Base-by-base conservation (phyloP, 2,113 vertebrate genomes). In the Vireo altiloquus region DNA sequence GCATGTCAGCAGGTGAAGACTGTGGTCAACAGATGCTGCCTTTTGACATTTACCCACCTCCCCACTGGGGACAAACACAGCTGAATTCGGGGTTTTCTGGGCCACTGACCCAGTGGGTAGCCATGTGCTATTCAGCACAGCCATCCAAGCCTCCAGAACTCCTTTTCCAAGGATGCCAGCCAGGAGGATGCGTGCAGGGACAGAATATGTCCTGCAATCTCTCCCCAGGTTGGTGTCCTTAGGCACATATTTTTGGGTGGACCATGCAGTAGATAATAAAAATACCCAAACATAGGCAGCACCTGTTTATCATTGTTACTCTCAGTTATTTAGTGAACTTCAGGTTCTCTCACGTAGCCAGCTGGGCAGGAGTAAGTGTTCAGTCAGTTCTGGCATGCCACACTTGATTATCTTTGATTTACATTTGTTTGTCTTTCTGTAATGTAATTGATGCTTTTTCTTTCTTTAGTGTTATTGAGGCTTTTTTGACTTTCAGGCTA, bases 1-100 rank as follows among this genome's bases (percentile, higher is more conserved):
- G 1, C 8, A 8, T 0, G 0, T 40, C 21, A 19, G 15, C 19
- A 76, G 10, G 25, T 56, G 27, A 87, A 47, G 53, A 12, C 63
- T 59, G 9, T 42, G 64, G 42, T 68, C 13, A 37, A 18, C 23
- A 77, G 35, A 6, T 7, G 6, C 11, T 59, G 33, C 19, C 15
- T 71, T 59, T 61, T 68, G 23, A 44, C 42, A 15, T 76, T 61
- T 57, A 13, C 12, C 11, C 22, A 22, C 40, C 16, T 61, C 7
- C 6, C 20, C 24, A 20, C 13, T 60, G 35, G 56, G 50, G 50
- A 23, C 60, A 84, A 46, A n/a, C 33, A 33, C 10, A 84, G 24
- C 11, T 3, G 7, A 13, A 39, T 52, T 56, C 33, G 3, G 8
- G 16, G 11, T 37, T 65, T 82, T 35, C 30, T 83, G 60, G 33